Conservation (phyloP, 2,797 vertebrate genomes). For the Pantherophis alleghaniensis region DNA sequence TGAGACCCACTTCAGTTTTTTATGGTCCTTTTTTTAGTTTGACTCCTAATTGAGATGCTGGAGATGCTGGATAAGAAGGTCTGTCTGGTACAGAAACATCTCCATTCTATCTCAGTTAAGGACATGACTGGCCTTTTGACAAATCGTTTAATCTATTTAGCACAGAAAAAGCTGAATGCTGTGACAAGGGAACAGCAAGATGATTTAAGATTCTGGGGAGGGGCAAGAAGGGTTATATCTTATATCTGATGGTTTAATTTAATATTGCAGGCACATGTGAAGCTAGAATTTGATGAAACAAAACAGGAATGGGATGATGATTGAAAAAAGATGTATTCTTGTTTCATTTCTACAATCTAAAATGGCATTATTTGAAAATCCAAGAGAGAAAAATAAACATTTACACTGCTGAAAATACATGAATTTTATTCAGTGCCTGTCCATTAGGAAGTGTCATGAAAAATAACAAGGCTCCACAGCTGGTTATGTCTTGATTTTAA, state of each 20-base stretch:
- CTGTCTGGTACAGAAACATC: background rate
- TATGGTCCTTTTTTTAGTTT: background rate
- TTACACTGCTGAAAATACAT: background rate
- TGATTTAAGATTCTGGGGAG: background rate
- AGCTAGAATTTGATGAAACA: background rate
- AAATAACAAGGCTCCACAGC: background rate
- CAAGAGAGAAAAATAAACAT: background rate
- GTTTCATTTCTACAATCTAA: background rate
- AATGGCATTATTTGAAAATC: background rate
- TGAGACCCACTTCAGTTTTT: background rate
- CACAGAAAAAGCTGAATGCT: background rate
- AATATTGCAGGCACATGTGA: background rate
- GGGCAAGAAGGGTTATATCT: background rate
- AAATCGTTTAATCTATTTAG: conserved; percentile 5
- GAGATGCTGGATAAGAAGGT: background rate
- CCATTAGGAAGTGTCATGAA: background rate
- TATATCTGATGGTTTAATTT: background rate
- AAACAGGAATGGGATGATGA: background rate
- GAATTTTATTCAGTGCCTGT: background rate
- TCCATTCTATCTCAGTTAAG: background rate
- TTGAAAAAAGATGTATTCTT: background rate
- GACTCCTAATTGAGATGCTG: background rate
- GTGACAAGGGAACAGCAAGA: background rate
- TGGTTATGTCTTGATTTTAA: background rate
- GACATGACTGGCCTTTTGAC: background rate